phyloP scores from a whole-genome alignment of 1,140 invertebrate species.

The Drosophila parvula region DNA sequence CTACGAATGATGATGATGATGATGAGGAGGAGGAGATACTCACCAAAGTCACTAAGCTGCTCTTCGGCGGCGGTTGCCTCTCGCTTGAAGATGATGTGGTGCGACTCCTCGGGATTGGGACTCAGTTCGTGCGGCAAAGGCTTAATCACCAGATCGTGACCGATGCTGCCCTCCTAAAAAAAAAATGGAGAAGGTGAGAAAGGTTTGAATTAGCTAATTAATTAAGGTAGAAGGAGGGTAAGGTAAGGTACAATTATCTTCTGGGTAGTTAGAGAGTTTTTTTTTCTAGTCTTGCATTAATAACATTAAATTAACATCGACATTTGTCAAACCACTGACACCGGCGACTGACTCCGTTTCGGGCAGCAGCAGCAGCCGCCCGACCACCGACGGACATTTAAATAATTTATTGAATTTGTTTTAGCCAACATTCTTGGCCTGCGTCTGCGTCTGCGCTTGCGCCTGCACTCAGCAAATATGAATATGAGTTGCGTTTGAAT shows the following conservation, averaged over 20 bases:
- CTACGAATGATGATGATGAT: background rate
- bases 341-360: conserved; percentile 38
- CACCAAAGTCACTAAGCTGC: conserved; percentile 89
- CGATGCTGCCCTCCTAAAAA: conserved; percentile 94
- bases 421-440: conserved; percentile 37
- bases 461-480: conserved; percentile 23
- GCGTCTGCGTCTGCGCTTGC: background rate
- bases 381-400: conserved; percentile 31
- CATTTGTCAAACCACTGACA: conserved; percentile 54
- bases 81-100: conserved; percentile 88
- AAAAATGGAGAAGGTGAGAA: background rate
- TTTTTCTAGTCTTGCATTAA: conserved; percentile 4
- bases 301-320: conserved; percentile 35
- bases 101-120: conserved; percentile 84
- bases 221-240: conserved; percentile 1
- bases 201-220: conserved; percentile 7
- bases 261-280: background rate
- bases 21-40: conserved; percentile 56
- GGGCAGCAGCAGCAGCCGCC: conserved; percentile 8
- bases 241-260: background rate
- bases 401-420: conserved; percentile 57
- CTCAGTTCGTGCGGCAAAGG: conserved; percentile 88
- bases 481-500: conserved; percentile 61
- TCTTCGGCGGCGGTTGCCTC: conserved; percentile 84
- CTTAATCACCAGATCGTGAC: conserved; percentile 93